These are phyloP conservation scores for Keiferia lycopersicella DNA, from an alignment of 2,888 invertebrate genomes.

Conservation along the genomic window DNA sequence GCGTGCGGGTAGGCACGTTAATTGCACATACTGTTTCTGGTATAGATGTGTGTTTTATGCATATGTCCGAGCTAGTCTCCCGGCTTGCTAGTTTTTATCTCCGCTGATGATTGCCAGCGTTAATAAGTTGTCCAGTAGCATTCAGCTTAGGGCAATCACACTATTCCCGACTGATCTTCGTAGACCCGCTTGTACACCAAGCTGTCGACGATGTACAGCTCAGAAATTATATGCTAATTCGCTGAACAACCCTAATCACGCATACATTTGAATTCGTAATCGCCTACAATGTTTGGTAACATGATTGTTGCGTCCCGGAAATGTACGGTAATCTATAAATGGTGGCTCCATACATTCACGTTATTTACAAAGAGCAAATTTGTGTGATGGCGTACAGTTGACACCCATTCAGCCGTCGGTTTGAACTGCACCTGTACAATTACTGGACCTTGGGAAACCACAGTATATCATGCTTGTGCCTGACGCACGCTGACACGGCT, in stretches of 20 bases:
- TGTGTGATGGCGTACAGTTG: slow-evolving; percentile 8
- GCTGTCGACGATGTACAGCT: slow-evolving; percentile 21
- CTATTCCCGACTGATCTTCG: slow-evolving; percentile 18
- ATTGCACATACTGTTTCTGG: slow-evolving; percentile 39
- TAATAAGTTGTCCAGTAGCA: slow-evolving; percentile 45
- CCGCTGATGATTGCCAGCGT: slow-evolving; percentile 40
- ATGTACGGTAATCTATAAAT: slow-evolving; percentile 18
- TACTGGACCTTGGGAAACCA: slow-evolving; percentile 50
- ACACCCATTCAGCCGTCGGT: slow-evolving; percentile 32
- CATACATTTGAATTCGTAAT: slow-evolving; percentile 35
- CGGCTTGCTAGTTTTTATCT: slow-evolving; percentile 48
- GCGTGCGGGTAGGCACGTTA: slow-evolving; percentile 33
- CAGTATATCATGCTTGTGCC: slow-evolving; percentile 11
- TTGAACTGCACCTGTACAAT: slow-evolving; percentile 43
- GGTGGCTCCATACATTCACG: not conserved
- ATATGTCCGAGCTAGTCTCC: slow-evolving; percentile 39
- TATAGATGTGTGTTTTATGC: slow-evolving; percentile 42
- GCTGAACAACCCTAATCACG: slow-evolving; percentile 32
- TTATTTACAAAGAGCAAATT: slow-evolving; percentile 15
- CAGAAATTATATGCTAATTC: slow-evolving; percentile 35
- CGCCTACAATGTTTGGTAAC: slow-evolving; percentile 27
- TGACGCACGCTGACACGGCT: slow-evolving; percentile 35
- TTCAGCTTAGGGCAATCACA: slow-evolving; percentile 35
- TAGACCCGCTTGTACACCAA: slow-evolving; percentile 9
- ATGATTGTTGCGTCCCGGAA: slow-evolving; percentile 26